These are phyloP conservation scores for Adela reaumurella DNA, from an alignment of 2,888 invertebrate genomes.

Conservation along the genomic window DNA sequence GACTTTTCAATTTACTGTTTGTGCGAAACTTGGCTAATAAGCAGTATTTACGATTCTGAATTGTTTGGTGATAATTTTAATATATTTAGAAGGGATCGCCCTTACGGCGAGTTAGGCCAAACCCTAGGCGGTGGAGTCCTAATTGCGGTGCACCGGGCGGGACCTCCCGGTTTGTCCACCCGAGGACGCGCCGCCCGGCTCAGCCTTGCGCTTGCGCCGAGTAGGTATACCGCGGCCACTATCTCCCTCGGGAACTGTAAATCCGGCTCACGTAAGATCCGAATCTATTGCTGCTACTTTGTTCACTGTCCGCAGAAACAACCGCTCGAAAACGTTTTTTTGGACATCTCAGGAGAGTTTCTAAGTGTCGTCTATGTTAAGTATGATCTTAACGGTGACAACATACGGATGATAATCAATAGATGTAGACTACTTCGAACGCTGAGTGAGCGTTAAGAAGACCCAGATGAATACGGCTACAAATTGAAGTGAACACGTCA, in stretches of 20 bases:
- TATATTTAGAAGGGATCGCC: neutral
- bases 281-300: neutral
- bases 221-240: neutral
- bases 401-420: no score
- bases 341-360: no score
- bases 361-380: no score
- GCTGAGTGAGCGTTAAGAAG: no score
- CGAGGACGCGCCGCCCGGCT: neutral
- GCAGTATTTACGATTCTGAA: neutral
- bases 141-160: neutral
- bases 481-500: no score
- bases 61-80: neutral
- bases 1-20: neutral
- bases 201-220: neutral
- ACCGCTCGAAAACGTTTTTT: neutral
- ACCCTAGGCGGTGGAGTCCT: neutral
- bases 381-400: no score
- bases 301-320: neutral
- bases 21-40: neutral
- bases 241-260: neutral
- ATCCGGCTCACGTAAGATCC: neutral
- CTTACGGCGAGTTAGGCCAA: neutral
- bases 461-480: no score
- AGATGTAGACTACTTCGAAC: no score
- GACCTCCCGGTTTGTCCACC: neutral